Base-by-base conservation (phyloP, 1,140 invertebrate species). In the Caenorhabditis remanei region DNA sequence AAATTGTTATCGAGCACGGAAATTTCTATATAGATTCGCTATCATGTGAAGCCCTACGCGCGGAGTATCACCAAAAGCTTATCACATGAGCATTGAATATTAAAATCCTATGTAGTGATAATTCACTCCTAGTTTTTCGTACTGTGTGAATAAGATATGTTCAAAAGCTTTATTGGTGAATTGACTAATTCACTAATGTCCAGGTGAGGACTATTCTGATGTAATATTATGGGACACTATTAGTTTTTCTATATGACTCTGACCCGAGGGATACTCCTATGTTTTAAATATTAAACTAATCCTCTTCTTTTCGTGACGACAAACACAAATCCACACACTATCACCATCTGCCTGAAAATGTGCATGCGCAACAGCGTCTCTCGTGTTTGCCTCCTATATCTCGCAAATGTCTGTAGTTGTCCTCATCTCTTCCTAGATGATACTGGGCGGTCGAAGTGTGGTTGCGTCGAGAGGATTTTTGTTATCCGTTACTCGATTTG, bases 391-490 rank as follows among this genome's bases (percentile, higher is more conserved):
- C 71, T 48, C 40, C 7, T 50, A 75, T 79, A 79, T 79, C 71
- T 79, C 46, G 24, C 46, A 43, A 50, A 79, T 79, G 40, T 79
- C 71, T 53, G 71, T 79, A 79, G 71, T 79, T 79, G 71, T 53
- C 71, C 46, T 79, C 71, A 79, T 79, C 71, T 79, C 71, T 79
- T 79, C 71, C 71, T 79, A 79, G 71, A 79, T 79, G 71, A 79
- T 79, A 79, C 71, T 79, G 71, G 46, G 71, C 43, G 43, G 71
- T 32, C 71, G 71, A 43, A 79, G 71, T 79, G 43, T 79, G 46
- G 16, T 21, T 14, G 41, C 8, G 43, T 40, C 46, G 4, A 79
- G 46, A 24, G 71, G 71, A 32, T 79, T 50, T 79, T 24, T 79
- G 43, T 11, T 79, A n/a, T 79, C 46, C 21, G 53, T 46, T 7